A percentile compares a stretch with the other conserved stretches of the same genome.
These are phyloP conservation scores for Aphelenchoides besseyi DNA, from an alignment of 1,140 invertebrate genomes.

Conservation along the genomic window DNA sequence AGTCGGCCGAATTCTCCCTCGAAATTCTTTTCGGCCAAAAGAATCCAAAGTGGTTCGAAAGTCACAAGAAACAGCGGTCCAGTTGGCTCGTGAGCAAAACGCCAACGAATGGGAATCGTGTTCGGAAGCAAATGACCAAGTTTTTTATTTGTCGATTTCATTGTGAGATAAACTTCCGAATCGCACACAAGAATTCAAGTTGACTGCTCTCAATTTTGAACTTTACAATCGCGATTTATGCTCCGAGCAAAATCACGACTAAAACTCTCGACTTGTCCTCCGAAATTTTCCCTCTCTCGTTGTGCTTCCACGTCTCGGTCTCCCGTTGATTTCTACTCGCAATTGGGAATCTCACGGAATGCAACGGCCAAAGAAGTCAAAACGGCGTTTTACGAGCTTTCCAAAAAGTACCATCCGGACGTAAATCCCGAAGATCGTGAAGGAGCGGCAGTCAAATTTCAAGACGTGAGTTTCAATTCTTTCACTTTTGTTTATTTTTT, in stretches of 20 bases:
- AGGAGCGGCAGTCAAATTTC: conserved; percentile 50
- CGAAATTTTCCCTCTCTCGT: neutral
- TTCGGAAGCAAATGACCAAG: too few species aligned
- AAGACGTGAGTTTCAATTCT: conserved; percentile 35
- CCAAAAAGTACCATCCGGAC: conserved; percentile 83
- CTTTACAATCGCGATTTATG: too few species aligned
- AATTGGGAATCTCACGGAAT: conserved; percentile 73
- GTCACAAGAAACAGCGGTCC: too few species aligned
- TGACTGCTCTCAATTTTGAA: too few species aligned
- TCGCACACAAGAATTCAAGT: too few species aligned
- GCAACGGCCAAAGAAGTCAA: conserved; percentile 78
- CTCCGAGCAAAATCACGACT: neutral
- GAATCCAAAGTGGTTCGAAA: too few species aligned
- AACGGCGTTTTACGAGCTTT: conserved; percentile 80
- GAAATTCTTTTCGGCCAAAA: too few species aligned
- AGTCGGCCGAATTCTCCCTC: too few species aligned
- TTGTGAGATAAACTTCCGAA: too few species aligned
- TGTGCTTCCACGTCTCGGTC: neutral
- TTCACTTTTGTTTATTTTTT: conserved; percentile 26
- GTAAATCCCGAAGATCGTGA: conserved; percentile 71
- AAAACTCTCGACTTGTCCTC: neutral
- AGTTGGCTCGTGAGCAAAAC: too few species aligned
- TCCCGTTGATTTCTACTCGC: conserved; percentile 5
- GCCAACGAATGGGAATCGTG: too few species aligned
- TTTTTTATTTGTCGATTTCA: too few species aligned